phyloP scores from a whole-genome alignment of 2,888 invertebrate species.

The Caenorhabditis sp. region DNA sequence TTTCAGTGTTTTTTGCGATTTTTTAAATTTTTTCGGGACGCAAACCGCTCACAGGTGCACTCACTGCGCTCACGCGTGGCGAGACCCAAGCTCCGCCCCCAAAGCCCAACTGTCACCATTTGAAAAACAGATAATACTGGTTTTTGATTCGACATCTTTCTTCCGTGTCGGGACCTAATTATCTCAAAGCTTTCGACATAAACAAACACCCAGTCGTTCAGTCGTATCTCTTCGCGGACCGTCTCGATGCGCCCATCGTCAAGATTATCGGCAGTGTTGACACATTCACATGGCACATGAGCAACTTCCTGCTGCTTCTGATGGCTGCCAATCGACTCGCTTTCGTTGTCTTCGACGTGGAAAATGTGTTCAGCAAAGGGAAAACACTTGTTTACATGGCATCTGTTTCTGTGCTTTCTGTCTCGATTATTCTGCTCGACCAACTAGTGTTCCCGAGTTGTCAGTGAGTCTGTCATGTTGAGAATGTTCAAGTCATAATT shows the following conservation, averaged over 20 bases:
- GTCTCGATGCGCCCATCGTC: not conserved
- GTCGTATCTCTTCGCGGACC: constrained; percentile 31
- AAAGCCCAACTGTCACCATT: no score
- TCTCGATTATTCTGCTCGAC: constrained; percentile 4
- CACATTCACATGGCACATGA: constrained; percentile 41
- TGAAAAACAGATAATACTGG: no score
- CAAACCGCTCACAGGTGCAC: no score
- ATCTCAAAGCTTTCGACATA: no score
- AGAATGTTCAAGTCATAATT: not conserved
- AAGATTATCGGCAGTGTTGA: constrained; percentile 10
- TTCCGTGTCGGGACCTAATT: no score
- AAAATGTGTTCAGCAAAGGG: constrained; percentile 3
- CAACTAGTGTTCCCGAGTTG: constrained; percentile 30
- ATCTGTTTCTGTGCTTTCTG: not conserved
- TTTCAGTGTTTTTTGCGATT: no score
- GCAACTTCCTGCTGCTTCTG: constrained; percentile 14
- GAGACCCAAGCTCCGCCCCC: no score
- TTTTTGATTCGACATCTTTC: no score
- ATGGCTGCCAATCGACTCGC: constrained; percentile 17
- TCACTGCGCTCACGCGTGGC: no score
- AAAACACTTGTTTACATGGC: not conserved
- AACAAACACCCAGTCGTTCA: not conserved
- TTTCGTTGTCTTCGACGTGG: constrained; percentile 14
- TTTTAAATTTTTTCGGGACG: no score
- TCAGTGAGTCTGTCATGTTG: constrained; percentile 20